A percentile compares a stretch with the other conserved stretches of the same genome.
phyloP scores from a whole-genome alignment of 1,140 invertebrate species.

The Brachionus sp. region DNA sequence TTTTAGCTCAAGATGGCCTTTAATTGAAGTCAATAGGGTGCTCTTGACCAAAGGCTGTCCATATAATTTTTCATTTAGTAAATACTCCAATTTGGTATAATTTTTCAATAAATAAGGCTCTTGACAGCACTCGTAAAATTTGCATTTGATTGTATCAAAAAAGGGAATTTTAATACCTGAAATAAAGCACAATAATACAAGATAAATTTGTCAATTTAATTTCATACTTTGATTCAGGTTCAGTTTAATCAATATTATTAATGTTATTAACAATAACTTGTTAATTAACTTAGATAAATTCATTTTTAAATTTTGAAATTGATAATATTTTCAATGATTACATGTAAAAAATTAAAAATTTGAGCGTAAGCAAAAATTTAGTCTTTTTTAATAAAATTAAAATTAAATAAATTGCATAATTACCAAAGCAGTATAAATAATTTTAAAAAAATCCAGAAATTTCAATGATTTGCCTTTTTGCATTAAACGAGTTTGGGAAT shows the following conservation, averaged over 20 bases:
- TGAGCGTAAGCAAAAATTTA: neutral
- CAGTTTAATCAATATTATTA: neutral
- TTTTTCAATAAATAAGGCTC: slow-evolving; percentile 19
- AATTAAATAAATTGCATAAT: neutral
- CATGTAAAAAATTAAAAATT: neutral
- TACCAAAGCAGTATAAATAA: too few species aligned
- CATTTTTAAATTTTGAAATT: too few species aligned
- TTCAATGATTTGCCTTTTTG: too few species aligned
- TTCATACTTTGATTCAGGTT: neutral
- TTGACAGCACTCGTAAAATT: slow-evolving; percentile 32
- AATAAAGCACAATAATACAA: neutral
- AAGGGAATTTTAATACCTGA: neutral
- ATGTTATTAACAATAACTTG: neutral
- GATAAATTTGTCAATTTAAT: neutral
- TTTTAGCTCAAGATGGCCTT: neutral
- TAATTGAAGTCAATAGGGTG: neutral
- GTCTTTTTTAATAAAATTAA: neutral
- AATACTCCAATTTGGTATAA: neutral
- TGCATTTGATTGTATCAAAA: neutral
- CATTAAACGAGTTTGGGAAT: too few species aligned
- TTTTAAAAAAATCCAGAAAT: too few species aligned
- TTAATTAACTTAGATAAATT: too few species aligned
- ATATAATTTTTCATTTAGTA: neutral
- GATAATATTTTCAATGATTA: neutral
- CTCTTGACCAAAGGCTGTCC: slow-evolving; percentile 19